Base-by-base conservation (phyloP, 1,140 invertebrate species). In the Lasioglossum baleicum region DNA sequence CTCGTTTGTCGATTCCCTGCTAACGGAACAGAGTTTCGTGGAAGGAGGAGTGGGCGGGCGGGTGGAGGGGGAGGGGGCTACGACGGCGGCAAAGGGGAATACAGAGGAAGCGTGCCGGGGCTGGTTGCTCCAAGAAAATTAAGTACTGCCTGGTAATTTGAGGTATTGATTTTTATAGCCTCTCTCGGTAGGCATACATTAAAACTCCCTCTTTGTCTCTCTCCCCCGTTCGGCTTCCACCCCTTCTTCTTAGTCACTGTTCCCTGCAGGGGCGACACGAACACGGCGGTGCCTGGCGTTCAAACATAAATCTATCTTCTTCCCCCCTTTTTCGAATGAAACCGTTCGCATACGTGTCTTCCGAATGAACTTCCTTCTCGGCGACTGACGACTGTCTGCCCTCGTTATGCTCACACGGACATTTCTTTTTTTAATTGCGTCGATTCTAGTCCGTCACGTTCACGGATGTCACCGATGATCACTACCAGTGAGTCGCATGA, bases 91-190 rank as follows among this genome's bases (percentile, higher is more conserved):
- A 53, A 53, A 53, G 31, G 35, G 75, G 77, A 80, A 51, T 53
- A 65, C 69, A 69, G 75, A 66, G 67, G 82, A 70, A 76, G 82
- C 78, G 74, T 76, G 65, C 75, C 68, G 74, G 69, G 82, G 82
- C 68, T 83, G 87, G 86, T 89, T 88, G 90, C 88, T 91, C 78
- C 90, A 92, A 92, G 92, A 92, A 93, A 93, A 93, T 93, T 93
- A 93, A 93, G 91, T 91, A 92, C 90, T 91, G 91, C 92, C 91
- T 90, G 91, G 92, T 93, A 93, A 93, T 93, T 93, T 93, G 91
- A 93, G 92, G 91, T 93, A 93, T 93, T 93, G 92, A 93, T 93
- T 93, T 93, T 93, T 93, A 93, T 93, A 93, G 91, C 90, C 91
- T 91, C 90, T 91, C 91, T 92, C 89, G 90, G 91, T 91, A 90